Evolutionary conservation across 2,888 invertebrate genomes (phyloP).

Genomic region (Xanthia togata): DNA sequence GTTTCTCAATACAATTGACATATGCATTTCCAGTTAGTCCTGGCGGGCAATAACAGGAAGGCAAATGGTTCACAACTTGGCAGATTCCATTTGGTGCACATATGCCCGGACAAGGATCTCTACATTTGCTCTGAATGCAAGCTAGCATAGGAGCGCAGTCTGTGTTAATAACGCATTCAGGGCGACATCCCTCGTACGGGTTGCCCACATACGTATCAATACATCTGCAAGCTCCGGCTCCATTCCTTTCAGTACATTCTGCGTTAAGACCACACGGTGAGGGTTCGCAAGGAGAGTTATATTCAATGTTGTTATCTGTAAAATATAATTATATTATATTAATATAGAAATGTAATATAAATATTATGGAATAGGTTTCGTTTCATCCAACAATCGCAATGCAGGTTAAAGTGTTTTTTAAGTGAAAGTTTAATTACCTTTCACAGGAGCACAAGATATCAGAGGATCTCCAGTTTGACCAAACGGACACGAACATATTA

Average conservation of each 20-base stretch:
- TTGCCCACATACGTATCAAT: conserved; percentile 89
- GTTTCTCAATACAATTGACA: conserved; percentile 89
- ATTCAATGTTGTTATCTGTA: conserved; percentile 83
- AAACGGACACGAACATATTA: conserved; percentile 91
- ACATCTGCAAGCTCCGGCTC: conserved; percentile 93
- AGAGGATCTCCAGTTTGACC: conserved; percentile 93
- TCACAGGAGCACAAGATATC: conserved; percentile 82
- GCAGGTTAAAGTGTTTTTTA: background rate
- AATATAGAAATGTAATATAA: background rate
- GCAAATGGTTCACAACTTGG: conserved; percentile 94
- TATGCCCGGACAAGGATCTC: conserved; percentile 94
- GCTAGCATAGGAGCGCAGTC: conserved; percentile 94
- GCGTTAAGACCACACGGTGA: conserved; percentile 93
- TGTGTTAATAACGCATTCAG: conserved; percentile 95
- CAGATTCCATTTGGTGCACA: conserved; percentile 94
- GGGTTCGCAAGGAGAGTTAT: conserved; percentile 91
- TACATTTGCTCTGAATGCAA: conserved; percentile 94
- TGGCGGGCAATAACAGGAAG: conserved; percentile 93
- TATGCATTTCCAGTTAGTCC: conserved; percentile 94
- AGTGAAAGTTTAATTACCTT: conserved; percentile 74
- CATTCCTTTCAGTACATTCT: conserved; percentile 91
- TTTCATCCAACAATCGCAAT: background rate
- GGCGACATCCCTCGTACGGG: conserved; percentile 92
- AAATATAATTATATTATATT: conserved; percentile 51
- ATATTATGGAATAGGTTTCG: background rate